A percentile compares a stretch with the other conserved stretches of the same genome.
phyloP scores from a whole-genome alignment of 30 jellyfish, hydroid and myxozoan species.

The Hydractinia echinata region DNA sequence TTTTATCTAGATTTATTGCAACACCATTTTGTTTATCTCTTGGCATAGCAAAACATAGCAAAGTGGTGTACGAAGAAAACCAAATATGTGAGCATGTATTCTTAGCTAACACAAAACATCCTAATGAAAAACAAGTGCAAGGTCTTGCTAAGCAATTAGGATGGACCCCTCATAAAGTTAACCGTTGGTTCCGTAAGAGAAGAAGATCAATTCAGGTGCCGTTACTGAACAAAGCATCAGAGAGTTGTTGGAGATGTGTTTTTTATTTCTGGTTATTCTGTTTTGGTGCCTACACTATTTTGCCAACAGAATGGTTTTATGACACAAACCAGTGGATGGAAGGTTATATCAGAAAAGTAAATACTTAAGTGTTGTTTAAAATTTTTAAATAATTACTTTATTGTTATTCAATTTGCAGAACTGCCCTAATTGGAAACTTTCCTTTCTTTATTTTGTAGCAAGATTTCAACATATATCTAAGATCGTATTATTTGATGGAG shows the following conservation, averaged over 20 bases:
- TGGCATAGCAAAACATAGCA: conserved; percentile 61
- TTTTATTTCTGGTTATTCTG: conserved; percentile 40
- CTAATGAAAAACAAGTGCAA: conserved; percentile 48
- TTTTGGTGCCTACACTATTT: conserved; percentile 22
- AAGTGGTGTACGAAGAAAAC: conserved; percentile 66
- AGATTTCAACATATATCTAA: conserved; percentile 46
- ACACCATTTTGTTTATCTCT: conserved; percentile 56
- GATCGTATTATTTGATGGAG: conserved; percentile 65
- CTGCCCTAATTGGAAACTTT: neutral
- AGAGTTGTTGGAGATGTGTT: conserved; percentile 87
- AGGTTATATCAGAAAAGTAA: conserved; percentile 53
- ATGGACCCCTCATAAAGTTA: conserved; percentile 70
- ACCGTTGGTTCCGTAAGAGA: conserved; percentile 74
- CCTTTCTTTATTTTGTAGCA: conserved; percentile 47
- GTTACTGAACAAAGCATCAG: conserved; percentile 86
- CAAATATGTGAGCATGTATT: conserved; percentile 78
- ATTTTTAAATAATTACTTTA: neutral
- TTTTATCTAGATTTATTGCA: conserved; percentile 63
- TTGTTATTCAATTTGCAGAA: neutral
- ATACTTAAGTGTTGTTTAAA: neutral
- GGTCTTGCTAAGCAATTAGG: conserved; percentile 81
- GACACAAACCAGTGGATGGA: conserved; percentile 45
- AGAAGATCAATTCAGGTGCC: conserved; percentile 65
- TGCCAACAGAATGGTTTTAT: conserved; percentile 70
- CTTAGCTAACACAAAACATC: conserved; percentile 50